Evolutionary conservation across 2,113 vertebrate species (phyloP), one percentile per base, ranked within the genome.

Genomic region (Esox niger): DNA sequence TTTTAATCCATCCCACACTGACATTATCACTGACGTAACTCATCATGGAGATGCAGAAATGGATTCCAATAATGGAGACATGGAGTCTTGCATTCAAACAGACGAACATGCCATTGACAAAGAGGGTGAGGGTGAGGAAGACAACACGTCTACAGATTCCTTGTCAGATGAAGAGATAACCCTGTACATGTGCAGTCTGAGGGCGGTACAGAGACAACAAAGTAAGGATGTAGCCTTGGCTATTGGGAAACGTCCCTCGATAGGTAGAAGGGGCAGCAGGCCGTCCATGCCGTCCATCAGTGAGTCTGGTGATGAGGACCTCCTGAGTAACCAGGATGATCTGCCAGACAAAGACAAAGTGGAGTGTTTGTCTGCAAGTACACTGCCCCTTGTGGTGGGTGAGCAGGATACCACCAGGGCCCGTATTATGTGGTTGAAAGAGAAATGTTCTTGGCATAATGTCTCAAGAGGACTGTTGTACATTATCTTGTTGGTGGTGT

Each of bases 401-500:
- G 15, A 73, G 81, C 85, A 87, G 69, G 80, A 63, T 29, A 75
- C 70, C 81, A 27, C 15, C 26, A 11, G 4, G 10, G 38, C n/a
- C 52, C 67, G 80, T 49, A 72, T 86, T 64, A 56, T 81, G 2
- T 72, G 83, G 78, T 85, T 81, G 80, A 80, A 32, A 62, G 85
- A 91, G n/a, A 82, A 70, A 27, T 82, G 90, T 33, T 83, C 87
- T 78, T 91, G 90, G 60, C 84, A 87, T 67, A 87, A 89, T 33
- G 80, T 88, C 70, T 80, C 85, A 65, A 94, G 91, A 79, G 90
- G 91, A 73, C 71, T 95, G 55, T 67, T 92, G 17, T 93, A 75
- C 70, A 84, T 85, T 73, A 80, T 93, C 61, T 80, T 95, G 79
- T 89, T 95, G 68, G 67, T 94, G 77, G 63, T 94, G 31, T 96